Evolutionary conservation across 2,888 invertebrate species (phyloP), one percentile per base, ranked within the genome.

Genomic region (Nephrotoma flavescens): DNA sequence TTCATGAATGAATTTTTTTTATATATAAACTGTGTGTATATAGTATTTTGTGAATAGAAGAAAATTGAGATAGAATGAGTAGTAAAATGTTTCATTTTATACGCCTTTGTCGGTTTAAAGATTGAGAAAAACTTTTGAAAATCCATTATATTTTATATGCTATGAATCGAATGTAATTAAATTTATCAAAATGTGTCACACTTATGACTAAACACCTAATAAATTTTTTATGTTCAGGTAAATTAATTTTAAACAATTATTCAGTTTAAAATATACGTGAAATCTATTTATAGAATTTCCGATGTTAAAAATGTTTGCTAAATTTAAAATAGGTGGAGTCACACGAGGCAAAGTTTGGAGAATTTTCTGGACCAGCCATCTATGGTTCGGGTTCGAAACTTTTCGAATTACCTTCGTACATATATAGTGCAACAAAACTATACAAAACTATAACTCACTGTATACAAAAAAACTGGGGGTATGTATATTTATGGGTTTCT

Each of bases 401-500:
- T 31, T 31, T 31, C 31, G 31, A 31, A 31, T 0, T 31, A 31
- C 31, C 31, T 2, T 71, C 9, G 71, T 71, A 71, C 71, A 52
- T 52, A 52, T 52, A 52, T 15, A 57, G 31, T 71, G 31, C 71
- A 31, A 71, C 71, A 71, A 71, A 71, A 71, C 71, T 71, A 71
- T 31, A 31, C 31, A 71, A 57, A 57, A 57, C 52, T 71, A 71
- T 71, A 71, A 31, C 71, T 71, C 31, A 31, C 9, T 9, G 31
- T 71, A 71, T 71, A 71, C 31, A 47, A 3, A 47, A 47, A 47
- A 47, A 47, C 84, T 42, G 41, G 15, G 41, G 42, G 42, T 85
- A 85, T 85, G 85, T 45, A 85, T 85, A 85, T 85, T 85, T 85
- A 85, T 85, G 85, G 45, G 85, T 85, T 85, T 85, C 85, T 85